Evolutionary conservation across 1,140 invertebrate genomes (phyloP), one percentile per base, ranked within the genome.

Genomic region (Eriocheir sinensis): DNA sequence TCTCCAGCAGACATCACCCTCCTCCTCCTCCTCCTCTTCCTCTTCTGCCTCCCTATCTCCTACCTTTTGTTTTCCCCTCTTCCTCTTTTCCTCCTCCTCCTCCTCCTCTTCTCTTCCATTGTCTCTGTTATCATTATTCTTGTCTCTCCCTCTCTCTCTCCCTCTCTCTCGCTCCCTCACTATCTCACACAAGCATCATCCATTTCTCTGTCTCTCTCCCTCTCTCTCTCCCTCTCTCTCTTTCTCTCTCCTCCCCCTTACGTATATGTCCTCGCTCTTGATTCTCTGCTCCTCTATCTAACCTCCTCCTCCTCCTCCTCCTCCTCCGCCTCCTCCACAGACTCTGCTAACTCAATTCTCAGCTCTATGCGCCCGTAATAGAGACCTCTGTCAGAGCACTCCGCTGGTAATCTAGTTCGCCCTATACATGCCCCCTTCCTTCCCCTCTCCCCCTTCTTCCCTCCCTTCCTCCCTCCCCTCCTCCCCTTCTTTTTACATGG

Each of bases 231-330:
- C 27, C 32, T 38, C 30, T 44, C 21, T 53, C 30, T n/a, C 40
- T 89, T 30, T 30, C 4, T 38, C 27, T 32, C 41, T 30, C 88
- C n/a, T 44, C 41, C 30, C 32, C 38, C 53, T 91, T 30, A 48
- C 48, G 17, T 4, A 32, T 36, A 34, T 36, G 17, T n/a, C 36
- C 89, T n/a, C 44, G 44, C 53, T 48, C 40, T 21, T 83, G 36
- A 41, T 41, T 44, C 36, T 83, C 91, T 32, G 9, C 36, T 36
- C 44, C 91, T 48, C n/a, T 83, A 34, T 41, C 38, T 40, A 15
- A 8, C 38, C 27, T 44, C 41, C 91, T 41, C 79, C 48, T 40
- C 40, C 30, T 92, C 91, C 48, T 72, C 32, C 89, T 91, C 88
- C 88, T 89, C 88, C 88, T 44, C 12, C 2, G 27, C 36, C 12